Base-by-base conservation (phyloP, 2,888 invertebrate genomes). In the Andrena chrysosceles region DNA sequence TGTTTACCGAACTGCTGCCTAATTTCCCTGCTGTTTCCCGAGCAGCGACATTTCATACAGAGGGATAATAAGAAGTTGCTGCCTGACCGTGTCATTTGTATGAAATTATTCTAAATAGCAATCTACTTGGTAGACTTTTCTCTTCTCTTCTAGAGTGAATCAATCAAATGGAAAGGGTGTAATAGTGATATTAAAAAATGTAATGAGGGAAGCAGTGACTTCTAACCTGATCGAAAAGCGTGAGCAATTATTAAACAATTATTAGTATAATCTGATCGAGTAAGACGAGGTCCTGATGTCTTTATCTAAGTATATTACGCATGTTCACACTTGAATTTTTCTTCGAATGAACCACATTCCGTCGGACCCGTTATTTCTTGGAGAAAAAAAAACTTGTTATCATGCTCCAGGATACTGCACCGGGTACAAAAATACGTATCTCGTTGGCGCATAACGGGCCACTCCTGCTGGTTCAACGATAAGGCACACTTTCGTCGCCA, bases 401-500 rank as follows among this genome's bases (percentile, higher is more conserved):
- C 62, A 10, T 8, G 35, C 20, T 16, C 10, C 33, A 42, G 23
- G 42, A 26, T 48, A 64, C 16, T 23, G 48, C 29, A 29, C 16
- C 64, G 64, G 2, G 8, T 26, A 62, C 26, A 48, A 48, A 64
- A 64, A 26, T 64, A 48, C 64, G 64, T 64, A 64, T 64, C 64
- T 64, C 42, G 26, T 48, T 26, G 48, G 23, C 48, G 48, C n/a
- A 26, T 64, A 64, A 48, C 64, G 64, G 48, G 64, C 64, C 48
- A 29, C 64, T 64, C 64, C 26, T 68, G 54, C 33, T 16, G 16
- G 52, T 67, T 72, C 72, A 63, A 83, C 81, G 88, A 89, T 89
- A 89, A 89, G 88, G 81, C 85, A 68, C 75, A 89, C 85, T 87
- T 89, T 89, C 83, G 84, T 84, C 83, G 85, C 76, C 67, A 69